A percentile compares a stretch with the other conserved stretches of the same genome.
These are phyloP conservation scores for Spilogale gracilis DNA, from an alignment of 2,113 vertebrate species.

Conservation along the genomic window DNA sequence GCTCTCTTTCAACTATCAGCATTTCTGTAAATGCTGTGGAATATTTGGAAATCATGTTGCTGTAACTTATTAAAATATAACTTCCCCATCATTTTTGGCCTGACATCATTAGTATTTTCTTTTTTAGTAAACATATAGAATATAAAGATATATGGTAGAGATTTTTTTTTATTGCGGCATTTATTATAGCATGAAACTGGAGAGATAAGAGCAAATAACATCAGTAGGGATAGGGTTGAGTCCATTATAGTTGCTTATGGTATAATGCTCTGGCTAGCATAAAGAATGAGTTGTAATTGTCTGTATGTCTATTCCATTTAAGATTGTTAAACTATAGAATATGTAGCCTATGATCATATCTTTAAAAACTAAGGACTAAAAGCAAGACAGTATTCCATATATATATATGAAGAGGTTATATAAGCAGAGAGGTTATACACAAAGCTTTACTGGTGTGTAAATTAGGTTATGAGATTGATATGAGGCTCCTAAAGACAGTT, in stretches of 20 bases:
- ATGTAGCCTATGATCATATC: not conserved
- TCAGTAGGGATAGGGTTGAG: not conserved
- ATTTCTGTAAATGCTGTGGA: not conserved
- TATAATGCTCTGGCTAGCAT: not conserved
- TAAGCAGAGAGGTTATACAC: not conserved
- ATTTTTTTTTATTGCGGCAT: not conserved
- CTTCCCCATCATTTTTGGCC: not conserved
- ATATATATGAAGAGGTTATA: not conserved
- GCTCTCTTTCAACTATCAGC: not conserved
- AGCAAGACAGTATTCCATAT: not conserved
- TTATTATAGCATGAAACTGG: not conserved
- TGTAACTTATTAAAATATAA: constrained; percentile 19
- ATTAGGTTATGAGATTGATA: not conserved
- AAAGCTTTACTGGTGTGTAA: not conserved
- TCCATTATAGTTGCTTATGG: not conserved
- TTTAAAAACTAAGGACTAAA: not conserved
- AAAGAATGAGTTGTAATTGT: not conserved
- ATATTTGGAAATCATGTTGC: constrained; percentile 30
- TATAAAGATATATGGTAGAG: not conserved
- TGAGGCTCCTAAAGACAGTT: not conserved
- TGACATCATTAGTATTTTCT: not conserved
- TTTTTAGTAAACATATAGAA: not conserved
- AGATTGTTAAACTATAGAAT: not conserved
- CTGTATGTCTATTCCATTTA: not conserved
- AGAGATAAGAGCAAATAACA: not conserved